Conservation (phyloP, 2,888 invertebrate genomes). For the Lamellibrachia satsuma region DNA sequence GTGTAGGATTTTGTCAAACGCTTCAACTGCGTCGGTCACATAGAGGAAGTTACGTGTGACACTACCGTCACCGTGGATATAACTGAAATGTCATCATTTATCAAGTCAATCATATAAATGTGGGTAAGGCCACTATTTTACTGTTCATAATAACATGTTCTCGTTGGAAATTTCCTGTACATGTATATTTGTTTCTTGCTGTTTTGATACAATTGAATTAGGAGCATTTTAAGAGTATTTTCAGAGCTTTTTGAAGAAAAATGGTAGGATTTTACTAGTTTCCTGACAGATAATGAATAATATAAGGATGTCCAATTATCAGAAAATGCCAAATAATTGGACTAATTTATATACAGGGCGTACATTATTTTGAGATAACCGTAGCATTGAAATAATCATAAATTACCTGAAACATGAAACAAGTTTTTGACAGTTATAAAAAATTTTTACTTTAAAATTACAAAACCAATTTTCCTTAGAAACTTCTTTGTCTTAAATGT, state of each 20-base stretch:
- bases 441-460: too few relatives aligned
- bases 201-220: background rate
- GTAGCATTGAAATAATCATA: background rate
- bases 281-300: background rate
- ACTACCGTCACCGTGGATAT: slow-evolving; percentile 51
- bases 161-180: background rate
- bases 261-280: background rate
- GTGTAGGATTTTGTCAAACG: slow-evolving; percentile 48
- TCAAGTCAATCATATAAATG: background rate
- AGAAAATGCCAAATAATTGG: background rate
- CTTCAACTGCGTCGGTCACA: slow-evolving; percentile 43
- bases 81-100: slow-evolving; percentile 32
- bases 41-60: slow-evolving; percentile 56
- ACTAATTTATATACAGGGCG: background rate
- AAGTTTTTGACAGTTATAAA: too few relatives aligned
- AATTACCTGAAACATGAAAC: too few relatives aligned
- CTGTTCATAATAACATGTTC: background rate
- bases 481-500: too few relatives aligned
- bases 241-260: background rate
- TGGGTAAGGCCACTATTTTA: background rate
- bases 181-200: background rate
- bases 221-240: background rate
- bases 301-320: background rate
- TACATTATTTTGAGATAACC: background rate
- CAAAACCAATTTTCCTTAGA: too few relatives aligned